phyloP scores from a whole-genome alignment of 1,140 invertebrate genomes.

The Drusus annulatus region DNA sequence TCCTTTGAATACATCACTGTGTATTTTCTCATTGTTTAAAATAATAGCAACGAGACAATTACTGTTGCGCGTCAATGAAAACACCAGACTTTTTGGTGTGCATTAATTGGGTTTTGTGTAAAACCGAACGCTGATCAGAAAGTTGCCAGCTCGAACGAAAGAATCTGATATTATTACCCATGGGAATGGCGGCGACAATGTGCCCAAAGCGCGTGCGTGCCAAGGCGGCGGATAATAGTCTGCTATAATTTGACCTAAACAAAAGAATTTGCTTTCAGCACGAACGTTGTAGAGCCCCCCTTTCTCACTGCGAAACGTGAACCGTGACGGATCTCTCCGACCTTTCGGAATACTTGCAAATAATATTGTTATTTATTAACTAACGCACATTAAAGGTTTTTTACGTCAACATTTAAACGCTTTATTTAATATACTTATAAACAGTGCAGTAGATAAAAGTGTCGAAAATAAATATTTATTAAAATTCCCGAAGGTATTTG shows the following conservation, averaged over 20 bases:
- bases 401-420: too few relatives aligned
- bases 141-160: background rate
- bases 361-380: too few relatives aligned
- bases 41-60: too few relatives aligned
- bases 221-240: background rate
- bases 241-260: slow-evolving; percentile 12
- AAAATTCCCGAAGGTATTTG: too few relatives aligned
- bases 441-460: too few relatives aligned
- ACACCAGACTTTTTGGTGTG: background rate
- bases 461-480: too few relatives aligned
- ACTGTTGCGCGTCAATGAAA: background rate
- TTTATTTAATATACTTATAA: too few relatives aligned
- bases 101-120: too few relatives aligned
- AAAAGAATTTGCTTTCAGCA: slow-evolving; percentile 16
- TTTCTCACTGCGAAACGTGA: background rate
- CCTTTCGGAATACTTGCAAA: background rate
- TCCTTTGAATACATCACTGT: too few relatives aligned
- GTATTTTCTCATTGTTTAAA: too few relatives aligned
- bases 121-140: too few relatives aligned
- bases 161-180: background rate
- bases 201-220: slow-evolving; percentile 9
- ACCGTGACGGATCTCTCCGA: slow-evolving; percentile 19
- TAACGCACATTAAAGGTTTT: too few relatives aligned
- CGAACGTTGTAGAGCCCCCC: background rate
- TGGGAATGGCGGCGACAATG: slow-evolving; percentile 7